A percentile compares a stretch with the other conserved stretches of the same genome.
Evolutionary conservation across 2,888 invertebrate species (phyloP).

Genomic region (Schizotus pectinicornis): DNA sequence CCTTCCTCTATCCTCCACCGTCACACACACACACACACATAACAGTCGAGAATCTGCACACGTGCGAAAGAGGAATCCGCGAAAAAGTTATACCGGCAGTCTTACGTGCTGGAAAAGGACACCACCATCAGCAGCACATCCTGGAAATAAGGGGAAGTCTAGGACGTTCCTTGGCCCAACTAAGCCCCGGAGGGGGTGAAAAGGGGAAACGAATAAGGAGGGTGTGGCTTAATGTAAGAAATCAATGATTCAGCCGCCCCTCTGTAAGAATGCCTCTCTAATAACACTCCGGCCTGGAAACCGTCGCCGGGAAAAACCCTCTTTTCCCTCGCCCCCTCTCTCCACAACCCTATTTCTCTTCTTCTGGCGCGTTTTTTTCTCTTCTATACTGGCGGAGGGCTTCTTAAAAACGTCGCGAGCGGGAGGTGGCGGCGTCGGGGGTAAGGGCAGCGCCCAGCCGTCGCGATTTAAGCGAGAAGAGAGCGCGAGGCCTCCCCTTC

Average conservation of each 20-base stretch:
- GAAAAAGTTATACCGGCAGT: neutral
- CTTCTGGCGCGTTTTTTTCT: neutral
- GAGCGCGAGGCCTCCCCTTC: constrained; percentile 26
- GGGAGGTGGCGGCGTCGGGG: neutral
- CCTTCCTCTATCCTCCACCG: too few species aligned
- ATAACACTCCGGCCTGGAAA: constrained; percentile 25
- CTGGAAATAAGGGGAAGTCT: constrained; percentile 36
- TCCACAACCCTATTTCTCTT: neutral
- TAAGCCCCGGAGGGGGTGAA: constrained; percentile 41
- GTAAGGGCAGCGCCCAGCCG: constrained; percentile 1
- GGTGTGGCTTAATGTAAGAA: constrained; percentile 56
- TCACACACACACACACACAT: too few species aligned
- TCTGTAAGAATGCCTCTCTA: constrained; percentile 40
- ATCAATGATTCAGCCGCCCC: constrained; percentile 52
- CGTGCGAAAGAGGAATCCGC: neutral
- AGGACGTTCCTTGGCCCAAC: constrained; percentile 30
- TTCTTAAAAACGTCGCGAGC: neutral
- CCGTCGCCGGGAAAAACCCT: neutral
- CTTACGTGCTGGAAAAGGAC: too few species aligned
- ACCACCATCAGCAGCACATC: constrained; percentile 8
- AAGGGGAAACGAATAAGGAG: constrained; percentile 42
- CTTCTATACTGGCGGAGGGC: neutral
- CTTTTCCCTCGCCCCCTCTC: neutral
- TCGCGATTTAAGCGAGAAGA: too few species aligned
- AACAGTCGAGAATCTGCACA: too few species aligned